Evolutionary conservation across 2,113 vertebrate genomes (phyloP).

Genomic region (Carassius gibelio): DNA sequence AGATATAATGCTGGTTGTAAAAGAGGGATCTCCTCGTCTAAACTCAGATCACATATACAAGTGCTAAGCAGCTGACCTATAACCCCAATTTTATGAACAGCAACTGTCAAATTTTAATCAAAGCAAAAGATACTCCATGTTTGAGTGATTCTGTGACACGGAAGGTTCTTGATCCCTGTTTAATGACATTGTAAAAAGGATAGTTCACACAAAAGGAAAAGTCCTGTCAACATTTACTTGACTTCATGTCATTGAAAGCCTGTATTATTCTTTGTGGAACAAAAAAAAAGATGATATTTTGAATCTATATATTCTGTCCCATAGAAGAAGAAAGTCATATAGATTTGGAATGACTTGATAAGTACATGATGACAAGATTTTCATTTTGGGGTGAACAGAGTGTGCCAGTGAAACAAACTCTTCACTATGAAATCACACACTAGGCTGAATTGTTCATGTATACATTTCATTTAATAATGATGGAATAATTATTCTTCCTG

Average conservation of each 20-base stretch:
- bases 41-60: background rate
- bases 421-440: too few species aligned
- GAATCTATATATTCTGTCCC: background rate
- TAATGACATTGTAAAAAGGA: background rate
- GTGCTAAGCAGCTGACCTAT: background rate
- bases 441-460: background rate
- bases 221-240: background rate
- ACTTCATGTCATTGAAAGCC: background rate
- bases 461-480: background rate
- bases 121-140: background rate
- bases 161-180: background rate
- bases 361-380: background rate
- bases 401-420: background rate
- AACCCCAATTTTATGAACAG: background rate
- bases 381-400: background rate
- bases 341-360: background rate
- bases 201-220: background rate
- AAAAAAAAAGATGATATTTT: background rate
- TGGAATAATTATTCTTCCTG: background rate
- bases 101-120: background rate
- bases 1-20: background rate
- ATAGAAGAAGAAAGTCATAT: background rate
- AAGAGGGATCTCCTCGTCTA: conserved; percentile 13
- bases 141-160: background rate
- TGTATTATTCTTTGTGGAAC: background rate